Evolutionary conservation across 2,113 vertebrate species (phyloP), one percentile per base, ranked within the genome.

Genomic region (Progne subis): DNA sequence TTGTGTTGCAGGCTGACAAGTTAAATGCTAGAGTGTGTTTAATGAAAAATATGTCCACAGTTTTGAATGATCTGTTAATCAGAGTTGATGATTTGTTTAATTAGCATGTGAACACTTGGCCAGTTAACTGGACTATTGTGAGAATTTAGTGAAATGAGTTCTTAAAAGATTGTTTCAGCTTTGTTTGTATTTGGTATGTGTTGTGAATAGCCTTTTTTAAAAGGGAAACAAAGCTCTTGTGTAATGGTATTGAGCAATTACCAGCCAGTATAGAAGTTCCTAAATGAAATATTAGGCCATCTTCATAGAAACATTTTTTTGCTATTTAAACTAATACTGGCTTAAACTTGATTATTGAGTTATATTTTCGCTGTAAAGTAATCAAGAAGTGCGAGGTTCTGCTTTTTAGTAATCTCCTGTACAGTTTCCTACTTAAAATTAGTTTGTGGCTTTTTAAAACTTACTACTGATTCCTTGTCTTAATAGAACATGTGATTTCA

Each of bases 61-160:
- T 96, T 97, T 97, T 85, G 59, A 86, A 90, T 95, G 88, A 95
- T 94, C 86, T 94, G 68, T 96, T 97, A 97, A 90, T 97, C 44
- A 88, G 87, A 84, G 68, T 95, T 97, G 91, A 97, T 96, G 83
- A 95, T 85, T 96, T 94, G 71, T 61, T 88, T 97, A 97, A 97
- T 95, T 97, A 95, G 72, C 56, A 75, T 72, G 46, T 96, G 95
- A 97, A 93, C 57, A 56, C 92, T 95, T 32, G 86, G 88, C 94
- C 94, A 32, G 97, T 95, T 96, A 96, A 94, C 63, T 92, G 68
- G 84, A 46, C 94, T 93, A 53, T 94, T 96, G 78, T 80, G 82
- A 65, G 90, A 96, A 93, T 85, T 90, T 44, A 82, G 47, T 90
- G 76, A 80, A 79, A 90, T 17, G 52, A 82, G n/a, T 72, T 92